phyloP scores from a whole-genome alignment of 2,113 vertebrate genomes.

The Elephantulus edwardii region DNA sequence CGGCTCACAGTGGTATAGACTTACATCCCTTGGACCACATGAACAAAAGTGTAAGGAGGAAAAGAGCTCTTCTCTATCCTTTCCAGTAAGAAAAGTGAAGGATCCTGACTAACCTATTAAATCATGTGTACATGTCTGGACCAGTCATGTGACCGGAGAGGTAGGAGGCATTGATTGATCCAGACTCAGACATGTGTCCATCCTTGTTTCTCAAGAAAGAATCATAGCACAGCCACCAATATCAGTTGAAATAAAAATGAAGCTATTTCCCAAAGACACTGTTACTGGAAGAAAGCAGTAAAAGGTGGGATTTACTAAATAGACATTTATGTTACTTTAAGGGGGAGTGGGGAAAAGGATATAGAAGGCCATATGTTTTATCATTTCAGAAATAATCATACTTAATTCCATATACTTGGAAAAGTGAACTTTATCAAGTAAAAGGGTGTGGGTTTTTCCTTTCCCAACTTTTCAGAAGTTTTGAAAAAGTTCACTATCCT shows the following conservation, averaged over 20 bases:
- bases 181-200: background rate
- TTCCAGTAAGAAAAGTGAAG: background rate
- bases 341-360: accelerated
- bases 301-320: background rate
- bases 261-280: background rate
- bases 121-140: background rate
- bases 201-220: background rate
- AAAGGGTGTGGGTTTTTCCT: background rate
- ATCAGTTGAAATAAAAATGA: background rate
- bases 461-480: background rate
- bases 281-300: background rate
- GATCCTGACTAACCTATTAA: background rate
- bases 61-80: background rate
- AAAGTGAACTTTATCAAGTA: background rate
- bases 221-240: background rate
- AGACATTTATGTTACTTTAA: background rate
- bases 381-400: background rate
- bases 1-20: background rate
- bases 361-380: background rate
- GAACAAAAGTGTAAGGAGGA: background rate
- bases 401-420: background rate
- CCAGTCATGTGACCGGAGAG: background rate
- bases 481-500: background rate
- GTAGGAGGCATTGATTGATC: background rate
- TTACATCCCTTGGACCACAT: background rate